Evolutionary conservation across 1,140 invertebrate species (phyloP).

Genomic region (Myzus persicae): DNA sequence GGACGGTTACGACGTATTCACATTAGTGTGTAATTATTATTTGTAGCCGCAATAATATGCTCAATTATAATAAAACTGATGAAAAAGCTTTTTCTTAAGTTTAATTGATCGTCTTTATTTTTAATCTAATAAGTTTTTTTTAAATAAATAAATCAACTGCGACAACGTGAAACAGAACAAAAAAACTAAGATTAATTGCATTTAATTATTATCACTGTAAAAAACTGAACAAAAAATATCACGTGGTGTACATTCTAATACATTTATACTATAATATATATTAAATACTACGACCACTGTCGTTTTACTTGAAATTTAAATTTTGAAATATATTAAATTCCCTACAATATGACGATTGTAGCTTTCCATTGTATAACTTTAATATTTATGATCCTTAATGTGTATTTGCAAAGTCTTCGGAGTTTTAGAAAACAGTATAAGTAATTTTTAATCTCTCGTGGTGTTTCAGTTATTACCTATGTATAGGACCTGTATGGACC

Average conservation of each 20-base stretch:
- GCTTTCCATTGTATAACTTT: neutral
- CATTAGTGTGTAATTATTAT: neutral
- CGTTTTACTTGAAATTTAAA: no score
- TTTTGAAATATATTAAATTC: no score
- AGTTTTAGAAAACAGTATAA: no score
- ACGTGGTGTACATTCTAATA: neutral
- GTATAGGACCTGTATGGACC: no score
- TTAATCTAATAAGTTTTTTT: neutral
- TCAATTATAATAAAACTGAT: neutral
- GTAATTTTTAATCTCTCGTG: no score
- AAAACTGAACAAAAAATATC: neutral
- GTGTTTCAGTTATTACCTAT: no score
- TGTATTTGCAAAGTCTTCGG: neutral
- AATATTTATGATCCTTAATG: neutral
- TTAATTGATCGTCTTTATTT: neutral
- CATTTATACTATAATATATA: no score
- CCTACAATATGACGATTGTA: neutral
- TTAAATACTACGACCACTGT: neutral
- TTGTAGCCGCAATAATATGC: neutral
- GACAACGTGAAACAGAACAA: neutral
- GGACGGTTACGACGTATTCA: neutral
- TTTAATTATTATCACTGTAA: neutral
- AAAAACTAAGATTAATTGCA: neutral
- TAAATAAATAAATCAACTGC: neutral
- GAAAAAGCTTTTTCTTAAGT: constrained; percentile 12